Evolutionary conservation across 1,140 invertebrate species (phyloP), one percentile per base, ranked within the genome.

Genomic region (Leptopilina boulardi): DNA sequence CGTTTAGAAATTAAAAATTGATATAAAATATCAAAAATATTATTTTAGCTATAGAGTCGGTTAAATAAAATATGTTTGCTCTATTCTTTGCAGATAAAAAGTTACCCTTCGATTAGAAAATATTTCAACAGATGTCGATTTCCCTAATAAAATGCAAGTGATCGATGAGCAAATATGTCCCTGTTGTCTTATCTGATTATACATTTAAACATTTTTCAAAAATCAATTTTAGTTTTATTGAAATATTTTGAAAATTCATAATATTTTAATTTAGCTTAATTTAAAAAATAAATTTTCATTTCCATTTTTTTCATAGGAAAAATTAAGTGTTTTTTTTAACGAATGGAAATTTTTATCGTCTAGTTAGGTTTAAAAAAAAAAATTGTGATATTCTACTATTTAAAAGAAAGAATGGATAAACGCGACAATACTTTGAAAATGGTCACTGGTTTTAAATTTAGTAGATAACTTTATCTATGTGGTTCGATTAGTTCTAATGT

Each of bases 51-150:
- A 70, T 70, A 73, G 44, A 54, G 47, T 13, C 41, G 74, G 73
- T 79, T 80, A 59, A 78, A 83, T 82, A 51, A 51, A 51, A 87
- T 84, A 80, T 87, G 86, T 82, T 71, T 77, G 51, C 21, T 77
- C 30, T 56, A 66, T 70, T 19, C 56, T 21, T 15, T 15, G n/a
- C 71, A 74, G 83, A 85, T 85, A 85, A 83, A 66, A 11, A 70
- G 47, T 44, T 75, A 74, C 73, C 34, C 13, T 74, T 72, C 77
- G 80, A 83, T 83, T 83, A 77, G 77, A 83, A 76, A 83, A 86
- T 88, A 88, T 88, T 88, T 87, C 83, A 87, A 89, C 89, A 91
- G 87, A 90, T 90, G 89, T 86, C 79, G 82, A 86, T 87, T 88
- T 81, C 84, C 79, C 85, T 86, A 87, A 89, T 89, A 89, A n/a